Percentiles rank a stretch among this genome's conserved stretches.
Evolutionary conservation across 2,888 invertebrate genomes (phyloP).

Genomic region (Rhingia campestris): DNA sequence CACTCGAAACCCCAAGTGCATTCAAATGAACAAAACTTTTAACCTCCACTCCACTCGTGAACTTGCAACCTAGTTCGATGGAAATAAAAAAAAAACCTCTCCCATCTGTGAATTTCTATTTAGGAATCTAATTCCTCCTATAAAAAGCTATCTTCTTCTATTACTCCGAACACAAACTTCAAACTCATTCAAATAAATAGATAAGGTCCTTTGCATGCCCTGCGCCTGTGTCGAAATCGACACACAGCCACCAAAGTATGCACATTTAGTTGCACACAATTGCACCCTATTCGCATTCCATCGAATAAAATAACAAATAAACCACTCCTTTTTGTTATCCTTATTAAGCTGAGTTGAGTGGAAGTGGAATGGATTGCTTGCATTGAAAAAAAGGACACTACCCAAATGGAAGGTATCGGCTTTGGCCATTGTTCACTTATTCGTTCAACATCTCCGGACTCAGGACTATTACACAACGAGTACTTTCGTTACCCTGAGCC

Average conservation of each 20-base stretch:
- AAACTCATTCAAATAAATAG: slow-evolving; percentile 50
- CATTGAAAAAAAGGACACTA: slow-evolving; percentile 26
- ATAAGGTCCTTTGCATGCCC: slow-evolving; percentile 48
- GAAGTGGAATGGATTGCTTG: background rate
- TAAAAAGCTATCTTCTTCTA: slow-evolving; percentile 42
- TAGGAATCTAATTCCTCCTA: slow-evolving; percentile 30
- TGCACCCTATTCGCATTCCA: slow-evolving; percentile 58
- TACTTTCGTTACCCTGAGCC: slow-evolving; percentile 38
- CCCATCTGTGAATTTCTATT: slow-evolving; percentile 45
- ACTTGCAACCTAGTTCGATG: slow-evolving; percentile 47
- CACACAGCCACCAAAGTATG: slow-evolving; percentile 43
- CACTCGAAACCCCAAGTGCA: slow-evolving; percentile 55
- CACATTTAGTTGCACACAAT: slow-evolving; percentile 59
- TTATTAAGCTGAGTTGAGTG: slow-evolving; percentile 20
- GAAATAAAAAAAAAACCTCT: slow-evolving; percentile 16
- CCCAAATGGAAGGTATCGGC: slow-evolving; percentile 47
- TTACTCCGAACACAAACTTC: slow-evolving; percentile 34
- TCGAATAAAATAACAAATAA: slow-evolving; percentile 45
- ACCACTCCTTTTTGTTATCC: slow-evolving; percentile 30
- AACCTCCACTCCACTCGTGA: background rate
- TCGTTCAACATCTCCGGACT: slow-evolving; percentile 9
- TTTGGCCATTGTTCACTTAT: slow-evolving; percentile 56
- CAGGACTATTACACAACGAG: background rate
- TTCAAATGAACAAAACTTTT: slow-evolving; percentile 49
- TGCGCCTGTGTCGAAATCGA: background rate